These are phyloP conservation scores for Argyresthia goedartella DNA, from an alignment of 2,888 invertebrate genomes.

Conservation along the genomic window DNA sequence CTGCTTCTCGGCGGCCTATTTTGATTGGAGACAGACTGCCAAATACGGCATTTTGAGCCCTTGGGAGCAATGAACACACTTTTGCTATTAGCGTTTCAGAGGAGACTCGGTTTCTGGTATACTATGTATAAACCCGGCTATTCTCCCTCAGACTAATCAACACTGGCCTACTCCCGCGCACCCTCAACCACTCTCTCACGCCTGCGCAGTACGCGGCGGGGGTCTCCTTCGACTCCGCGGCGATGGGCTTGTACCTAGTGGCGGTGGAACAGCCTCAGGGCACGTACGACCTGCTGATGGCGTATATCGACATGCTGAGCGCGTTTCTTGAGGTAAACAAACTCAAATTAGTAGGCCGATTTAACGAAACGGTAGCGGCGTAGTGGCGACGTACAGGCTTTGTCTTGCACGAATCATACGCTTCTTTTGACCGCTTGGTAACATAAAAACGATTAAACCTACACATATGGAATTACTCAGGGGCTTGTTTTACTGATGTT, in stretches of 20 bases:
- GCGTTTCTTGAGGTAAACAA: conserved; percentile 1
- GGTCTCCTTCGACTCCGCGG: conserved; percentile 42
- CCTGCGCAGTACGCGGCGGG: conserved; percentile 50
- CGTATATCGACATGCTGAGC: conserved; percentile 18
- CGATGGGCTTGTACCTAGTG: too few relatives aligned
- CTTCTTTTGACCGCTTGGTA: too few relatives aligned
- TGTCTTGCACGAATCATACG: too few relatives aligned
- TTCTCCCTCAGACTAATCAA: conserved; percentile 29
- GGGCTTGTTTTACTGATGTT: too few relatives aligned
- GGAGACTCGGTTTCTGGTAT: neutral
- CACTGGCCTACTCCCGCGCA: conserved; percentile 43
- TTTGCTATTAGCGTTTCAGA: too few relatives aligned
- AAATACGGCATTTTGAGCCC: neutral
- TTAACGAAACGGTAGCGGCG: too few relatives aligned
- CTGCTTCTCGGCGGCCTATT: neutral
- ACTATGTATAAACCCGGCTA: neutral
- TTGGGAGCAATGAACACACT: too few relatives aligned
- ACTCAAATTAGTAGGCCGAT: too few relatives aligned
- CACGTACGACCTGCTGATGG: conserved; percentile 41
- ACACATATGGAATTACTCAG: too few relatives aligned
- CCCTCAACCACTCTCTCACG: conserved; percentile 53
- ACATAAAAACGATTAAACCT: too few relatives aligned
- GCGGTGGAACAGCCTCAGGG: too few relatives aligned
- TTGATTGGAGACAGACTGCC: neutral
- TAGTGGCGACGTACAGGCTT: too few relatives aligned